Conservation (phyloP, 23 tunicate genomes). For the Clavelina lepadiformis region DNA sequence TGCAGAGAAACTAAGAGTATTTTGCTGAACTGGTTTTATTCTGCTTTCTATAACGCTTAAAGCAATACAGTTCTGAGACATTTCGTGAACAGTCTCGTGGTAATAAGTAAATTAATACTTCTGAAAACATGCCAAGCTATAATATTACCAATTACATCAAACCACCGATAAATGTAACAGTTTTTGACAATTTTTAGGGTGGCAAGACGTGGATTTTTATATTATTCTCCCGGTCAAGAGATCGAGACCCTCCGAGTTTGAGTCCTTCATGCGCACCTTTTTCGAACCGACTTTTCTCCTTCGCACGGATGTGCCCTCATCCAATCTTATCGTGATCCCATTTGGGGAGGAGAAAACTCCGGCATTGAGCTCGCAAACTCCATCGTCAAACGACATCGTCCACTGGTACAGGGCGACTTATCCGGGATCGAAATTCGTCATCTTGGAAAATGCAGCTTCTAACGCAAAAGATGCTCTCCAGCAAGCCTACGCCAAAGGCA, state of each 20-base stretch:
- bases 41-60: no score
- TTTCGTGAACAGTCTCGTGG: no score
- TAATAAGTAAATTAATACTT: no score
- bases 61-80: no score
- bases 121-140: no score
- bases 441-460: neutral
- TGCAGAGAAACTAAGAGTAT: no score
- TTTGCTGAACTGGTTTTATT: no score
- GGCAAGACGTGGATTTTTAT: no score
- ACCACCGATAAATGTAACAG: no score
- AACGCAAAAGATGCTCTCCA: neutral
- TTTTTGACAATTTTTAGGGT: no score
- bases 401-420: conserved; percentile 46
- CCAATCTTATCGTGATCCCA: conserved; percentile 30
- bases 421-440: conserved; percentile 27
- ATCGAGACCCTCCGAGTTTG: conserved; percentile 33
- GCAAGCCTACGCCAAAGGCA: conserved; percentile 26
- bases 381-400: conserved; percentile 48
- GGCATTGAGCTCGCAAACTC: conserved; percentile 21
- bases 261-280: conserved; percentile 58
- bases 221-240: conserved; percentile 11
- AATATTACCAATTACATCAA: no score
- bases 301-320: neutral
- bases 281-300: conserved; percentile 61
- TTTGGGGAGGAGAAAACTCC: conserved; percentile 4